phyloP scores from a whole-genome alignment of 1,140 invertebrate genomes.

The Harpegnathos saltator region DNA sequence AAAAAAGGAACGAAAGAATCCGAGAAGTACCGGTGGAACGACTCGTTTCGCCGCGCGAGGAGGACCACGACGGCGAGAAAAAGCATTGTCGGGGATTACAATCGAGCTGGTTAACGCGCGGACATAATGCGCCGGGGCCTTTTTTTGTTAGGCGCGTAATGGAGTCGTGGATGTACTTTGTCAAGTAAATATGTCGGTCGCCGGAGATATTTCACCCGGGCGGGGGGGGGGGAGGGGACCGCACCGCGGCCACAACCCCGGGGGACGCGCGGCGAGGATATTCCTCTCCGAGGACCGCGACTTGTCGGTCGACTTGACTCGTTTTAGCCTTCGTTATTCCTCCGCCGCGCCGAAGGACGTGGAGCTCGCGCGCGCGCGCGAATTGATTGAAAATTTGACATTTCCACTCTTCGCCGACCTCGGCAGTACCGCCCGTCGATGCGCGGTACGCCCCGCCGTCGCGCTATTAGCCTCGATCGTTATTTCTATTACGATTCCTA shows the following conservation, averaged over 20 bases:
- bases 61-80: conserved; percentile 65
- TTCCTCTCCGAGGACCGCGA: too few species aligned
- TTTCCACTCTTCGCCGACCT: conserved; percentile 20
- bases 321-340: too few species aligned
- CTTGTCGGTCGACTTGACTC: too few species aligned
- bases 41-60: conserved; percentile 72
- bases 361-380: not conserved
- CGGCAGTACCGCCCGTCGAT: not conserved
- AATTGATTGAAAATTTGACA: conserved; percentile 54
- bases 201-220: conserved; percentile 49
- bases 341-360: not conserved
- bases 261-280: too few species aligned
- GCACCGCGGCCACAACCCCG: too few species aligned
- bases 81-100: conserved; percentile 73
- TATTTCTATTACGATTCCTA: conserved; percentile 22
- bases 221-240: too few species aligned
- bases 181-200: conserved; percentile 58
- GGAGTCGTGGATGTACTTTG: conserved; percentile 61
- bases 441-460: too few species aligned
- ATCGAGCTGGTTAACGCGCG: conserved; percentile 72
- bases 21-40: conserved; percentile 80
- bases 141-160: conserved; percentile 58
- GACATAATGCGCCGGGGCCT: conserved; percentile 64
- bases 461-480: not conserved
- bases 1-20: conserved; percentile 77